Evolutionary conservation across 1,140 invertebrate species (phyloP).

Genomic region (Xylocopa sonorina): DNA sequence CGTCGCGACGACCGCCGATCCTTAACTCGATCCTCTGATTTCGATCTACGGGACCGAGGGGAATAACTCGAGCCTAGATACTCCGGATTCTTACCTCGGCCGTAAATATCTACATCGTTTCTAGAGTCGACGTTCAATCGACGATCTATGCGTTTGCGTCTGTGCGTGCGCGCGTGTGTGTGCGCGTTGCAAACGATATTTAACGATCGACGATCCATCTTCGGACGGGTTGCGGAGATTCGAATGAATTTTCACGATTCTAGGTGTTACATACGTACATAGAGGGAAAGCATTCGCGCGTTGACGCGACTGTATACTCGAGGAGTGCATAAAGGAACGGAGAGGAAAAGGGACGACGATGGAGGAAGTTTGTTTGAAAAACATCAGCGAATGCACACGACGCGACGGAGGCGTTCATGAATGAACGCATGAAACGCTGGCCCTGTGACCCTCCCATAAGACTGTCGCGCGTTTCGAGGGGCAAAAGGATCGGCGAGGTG

Average conservation of each 20-base stretch:
- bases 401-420: slow-evolving; percentile 14
- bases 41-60: slow-evolving; percentile 20
- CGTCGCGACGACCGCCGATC: slow-evolving; percentile 20
- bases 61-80: slow-evolving; percentile 15
- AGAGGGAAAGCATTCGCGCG: no score
- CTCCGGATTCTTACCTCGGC: slow-evolving; percentile 16
- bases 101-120: slow-evolving; percentile 14
- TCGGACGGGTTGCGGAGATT: neutral
- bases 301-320: no score
- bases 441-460: neutral
- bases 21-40: slow-evolving; percentile 44
- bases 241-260: neutral
- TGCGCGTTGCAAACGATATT: no score
- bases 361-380: neutral
- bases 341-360: neutral
- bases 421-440: slow-evolving; percentile 23
- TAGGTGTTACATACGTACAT: no score
- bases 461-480: neutral
- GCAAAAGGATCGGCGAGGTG: neutral
- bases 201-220: slow-evolving; percentile 3
- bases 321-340: no score
- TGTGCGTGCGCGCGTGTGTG: no score
- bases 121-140: neutral
- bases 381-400: neutral
- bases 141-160: no score